phyloP scores from a whole-genome alignment of 2,797 vertebrate genomes.

The Neoniphon sammara region DNA sequence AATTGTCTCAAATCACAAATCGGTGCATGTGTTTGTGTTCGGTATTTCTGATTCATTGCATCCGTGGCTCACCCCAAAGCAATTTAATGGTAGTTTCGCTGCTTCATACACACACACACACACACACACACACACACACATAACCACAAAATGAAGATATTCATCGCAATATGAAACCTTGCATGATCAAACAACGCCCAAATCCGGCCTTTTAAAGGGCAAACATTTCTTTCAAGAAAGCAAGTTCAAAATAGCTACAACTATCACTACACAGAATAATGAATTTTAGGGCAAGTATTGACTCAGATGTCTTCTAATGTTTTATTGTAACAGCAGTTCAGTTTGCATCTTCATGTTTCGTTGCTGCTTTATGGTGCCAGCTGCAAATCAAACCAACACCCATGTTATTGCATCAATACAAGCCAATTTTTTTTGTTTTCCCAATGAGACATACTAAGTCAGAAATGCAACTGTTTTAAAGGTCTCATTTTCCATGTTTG shows the following conservation, averaged over 20 bases:
- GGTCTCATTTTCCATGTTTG: background rate
- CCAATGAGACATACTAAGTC: background rate
- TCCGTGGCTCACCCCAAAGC: constrained; percentile 33
- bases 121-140: constrained; percentile 1
- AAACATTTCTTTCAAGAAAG: constrained; percentile 2
- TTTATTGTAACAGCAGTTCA: background rate
- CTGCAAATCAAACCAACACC: background rate
- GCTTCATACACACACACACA: constrained; percentile 20
- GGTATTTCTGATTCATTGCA: constrained; percentile 51
- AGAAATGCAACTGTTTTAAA: background rate
- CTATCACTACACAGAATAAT: background rate
- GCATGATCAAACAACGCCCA: constrained; percentile 10
- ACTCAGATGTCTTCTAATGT: background rate
- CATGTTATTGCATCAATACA: background rate
- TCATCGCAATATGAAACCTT: constrained; percentile 4
- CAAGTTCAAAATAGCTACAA: background rate
- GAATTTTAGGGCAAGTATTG: background rate
- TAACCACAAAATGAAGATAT: constrained; percentile 28
- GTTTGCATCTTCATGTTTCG: constrained; percentile 3
- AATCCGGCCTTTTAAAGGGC: background rate
- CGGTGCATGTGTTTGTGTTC: constrained; percentile 27
- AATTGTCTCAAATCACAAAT: constrained; percentile 36
- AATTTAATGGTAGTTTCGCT: constrained; percentile 41
- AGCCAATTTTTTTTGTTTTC: background rate
- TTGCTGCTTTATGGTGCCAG: background rate